Conservation (phyloP, 2,888 invertebrate genomes). For the Scaptodrosophila latifasciaeformis region DNA sequence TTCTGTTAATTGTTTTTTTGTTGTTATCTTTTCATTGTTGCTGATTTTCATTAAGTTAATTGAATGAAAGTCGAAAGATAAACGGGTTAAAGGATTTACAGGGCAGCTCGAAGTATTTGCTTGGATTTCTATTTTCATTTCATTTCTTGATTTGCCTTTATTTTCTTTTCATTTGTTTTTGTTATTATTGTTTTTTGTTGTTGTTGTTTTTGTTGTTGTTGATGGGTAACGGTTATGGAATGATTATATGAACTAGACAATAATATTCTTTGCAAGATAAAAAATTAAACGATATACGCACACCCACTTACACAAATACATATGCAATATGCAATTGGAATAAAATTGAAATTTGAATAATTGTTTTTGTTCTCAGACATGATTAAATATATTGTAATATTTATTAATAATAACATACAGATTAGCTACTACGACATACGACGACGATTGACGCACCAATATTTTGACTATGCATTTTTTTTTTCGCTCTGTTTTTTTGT, state of each 20-base stretch:
- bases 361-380: slow-evolving; percentile 31
- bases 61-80: slow-evolving; percentile 50
- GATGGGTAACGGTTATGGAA: too few relatives aligned
- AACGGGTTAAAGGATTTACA: slow-evolving; percentile 23
- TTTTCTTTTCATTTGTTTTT: too few relatives aligned
- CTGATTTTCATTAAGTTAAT: slow-evolving; percentile 40
- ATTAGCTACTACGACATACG: slow-evolving; percentile 58
- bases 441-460: slow-evolving; percentile 57
- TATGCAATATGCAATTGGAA: slow-evolving; percentile 47
- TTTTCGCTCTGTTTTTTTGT: background rate
- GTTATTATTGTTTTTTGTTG: too few relatives aligned
- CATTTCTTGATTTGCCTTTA: too few relatives aligned
- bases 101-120: background rate
- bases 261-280: background rate
- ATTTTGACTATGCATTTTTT: slow-evolving; percentile 50
- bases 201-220: too few relatives aligned
- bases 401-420: slow-evolving; percentile 36
- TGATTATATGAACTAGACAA: background rate
- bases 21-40: slow-evolving; percentile 13
- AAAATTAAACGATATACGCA: too few relatives aligned
- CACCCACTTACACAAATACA: too few relatives aligned
- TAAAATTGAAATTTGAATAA: slow-evolving; percentile 57
- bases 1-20: slow-evolving; percentile 19
- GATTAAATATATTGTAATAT: slow-evolving; percentile 45
- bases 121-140: too few relatives aligned